phyloP scores from a whole-genome alignment of 2,888 invertebrate genomes.

The Mactromeris polynyma region DNA sequence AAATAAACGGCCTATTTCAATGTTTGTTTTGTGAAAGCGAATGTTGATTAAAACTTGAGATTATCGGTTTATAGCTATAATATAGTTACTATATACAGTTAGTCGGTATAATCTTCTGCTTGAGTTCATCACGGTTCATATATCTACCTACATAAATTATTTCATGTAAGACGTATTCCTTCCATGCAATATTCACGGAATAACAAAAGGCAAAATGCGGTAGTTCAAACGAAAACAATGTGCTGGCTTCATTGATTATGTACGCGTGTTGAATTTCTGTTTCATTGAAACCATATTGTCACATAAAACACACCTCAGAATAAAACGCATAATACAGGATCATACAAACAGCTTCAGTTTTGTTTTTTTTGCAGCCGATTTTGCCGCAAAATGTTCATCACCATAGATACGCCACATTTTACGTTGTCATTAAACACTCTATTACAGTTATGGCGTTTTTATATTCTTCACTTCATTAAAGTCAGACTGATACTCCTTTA shows the following conservation, averaged over 20 bases:
- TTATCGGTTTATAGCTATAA: too few relatives aligned
- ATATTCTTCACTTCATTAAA: constrained; percentile 15
- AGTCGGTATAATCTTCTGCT: too few relatives aligned
- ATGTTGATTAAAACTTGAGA: too few relatives aligned
- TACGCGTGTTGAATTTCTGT: neutral
- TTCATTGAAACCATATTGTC: neutral
- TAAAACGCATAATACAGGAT: too few relatives aligned
- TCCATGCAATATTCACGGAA: neutral
- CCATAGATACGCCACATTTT: neutral
- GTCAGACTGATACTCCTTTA: neutral
- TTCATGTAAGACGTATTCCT: neutral
- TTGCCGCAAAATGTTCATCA: neutral
- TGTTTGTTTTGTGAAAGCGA: too few relatives aligned
- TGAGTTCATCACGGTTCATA: too few relatives aligned
- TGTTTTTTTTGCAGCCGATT: too few relatives aligned
- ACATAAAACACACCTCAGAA: neutral
- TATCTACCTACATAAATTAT: neutral
- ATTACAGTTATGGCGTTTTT: constrained; percentile 1
- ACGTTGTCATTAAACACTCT: neutral
- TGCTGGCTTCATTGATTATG: neutral
- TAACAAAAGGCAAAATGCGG: neutral
- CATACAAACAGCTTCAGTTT: too few relatives aligned
- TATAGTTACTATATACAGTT: too few relatives aligned
- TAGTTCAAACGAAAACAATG: neutral
- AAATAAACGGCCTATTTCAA: too few relatives aligned